Base-by-base conservation (phyloP, 2,888 invertebrate genomes). In the Odiellus spinosus region DNA sequence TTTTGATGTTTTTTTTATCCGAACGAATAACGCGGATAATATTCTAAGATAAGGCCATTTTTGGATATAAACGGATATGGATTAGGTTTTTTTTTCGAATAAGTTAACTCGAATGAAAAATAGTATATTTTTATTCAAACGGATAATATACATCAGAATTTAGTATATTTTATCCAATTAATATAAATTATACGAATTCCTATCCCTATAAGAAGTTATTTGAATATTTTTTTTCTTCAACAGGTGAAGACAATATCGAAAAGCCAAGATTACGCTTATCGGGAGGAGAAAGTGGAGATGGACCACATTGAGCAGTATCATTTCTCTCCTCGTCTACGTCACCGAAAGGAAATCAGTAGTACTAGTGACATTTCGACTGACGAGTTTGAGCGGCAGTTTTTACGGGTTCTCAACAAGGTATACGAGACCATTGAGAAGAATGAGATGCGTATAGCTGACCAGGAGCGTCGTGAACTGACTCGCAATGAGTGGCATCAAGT, bases 401-500 rank as follows among this genome's bases (percentile, higher is more conserved):
- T 69, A 47, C 74, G 72, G 56, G 81, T 77, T 60, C 75, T 75
- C 65, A 77, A 72, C 57, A 75, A 76, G 62, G 76, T 81, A 32
- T 76, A 78, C 62, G 72, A 74, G 53, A 83, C 82, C 3, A 80
- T 85, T 50, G 85, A 86, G 57, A 70, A 76, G 42, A 84, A 82
- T 67, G 85, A 83, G 63, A 75, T 77, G 59, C 73, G 87, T 3
- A 73, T 84, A 6, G 75, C 77, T 1, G 82, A 84, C 58, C 81
- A 80, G 63, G 84, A 86, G 61, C 72, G 79, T 44, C 71, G 79
- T 45, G 85, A 87, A 59, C 73, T 78, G 42, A 80, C 82, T 50
- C 82, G 82, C 60, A 68, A 82, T 46, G 87, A 88, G 64, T 88
- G 87, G 87, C 82, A 77, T 57, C 76, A 76, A 59, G 64, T 82